Conservation (phyloP, 2,797 vertebrate species). For the Muraenolepis orangiensis region DNA sequence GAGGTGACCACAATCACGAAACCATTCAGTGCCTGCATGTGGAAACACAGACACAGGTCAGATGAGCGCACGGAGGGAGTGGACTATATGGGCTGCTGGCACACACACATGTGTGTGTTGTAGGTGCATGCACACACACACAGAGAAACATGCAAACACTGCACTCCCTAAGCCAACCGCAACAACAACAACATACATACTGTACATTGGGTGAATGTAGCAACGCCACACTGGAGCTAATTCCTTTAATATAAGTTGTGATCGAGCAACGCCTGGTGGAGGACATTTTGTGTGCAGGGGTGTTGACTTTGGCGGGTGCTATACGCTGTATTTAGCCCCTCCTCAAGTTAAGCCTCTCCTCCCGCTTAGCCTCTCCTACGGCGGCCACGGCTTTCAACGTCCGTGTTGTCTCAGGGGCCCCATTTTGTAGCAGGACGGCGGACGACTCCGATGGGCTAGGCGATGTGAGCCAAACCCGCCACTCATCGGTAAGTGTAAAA, state of each 20-base stretch:
- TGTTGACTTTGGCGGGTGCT: neutral
- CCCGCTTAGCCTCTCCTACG: too few relatives aligned
- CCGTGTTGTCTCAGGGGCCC: constrained; percentile 10
- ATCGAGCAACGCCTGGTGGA: neutral
- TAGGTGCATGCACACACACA: neutral
- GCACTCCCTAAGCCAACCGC: neutral
- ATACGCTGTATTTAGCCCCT: neutral
- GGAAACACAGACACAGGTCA: constrained; percentile 3
- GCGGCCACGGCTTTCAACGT: neutral
- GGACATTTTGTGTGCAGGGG: neutral
- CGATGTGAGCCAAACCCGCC: constrained; percentile 1
- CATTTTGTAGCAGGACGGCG: constrained; percentile 13
- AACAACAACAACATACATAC: neutral
- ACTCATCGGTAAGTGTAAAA: constrained; percentile 22
- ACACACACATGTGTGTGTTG: too few relatives aligned
- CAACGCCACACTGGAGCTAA: neutral
- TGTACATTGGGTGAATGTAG: neutral
- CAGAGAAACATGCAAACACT: neutral
- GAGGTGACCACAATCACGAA: constrained; percentile 78
- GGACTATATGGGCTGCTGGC: neutral
- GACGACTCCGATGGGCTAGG: constrained; percentile 9
- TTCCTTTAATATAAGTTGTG: neutral
- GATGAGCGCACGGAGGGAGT: neutral
- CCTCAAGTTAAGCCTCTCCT: too few relatives aligned
- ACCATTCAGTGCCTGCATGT: constrained; percentile 74